A percentile compares a stretch with the other conserved stretches of the same genome.
phyloP scores from a whole-genome alignment of 2,888 invertebrate genomes.

The Agriotes lineatus region DNA sequence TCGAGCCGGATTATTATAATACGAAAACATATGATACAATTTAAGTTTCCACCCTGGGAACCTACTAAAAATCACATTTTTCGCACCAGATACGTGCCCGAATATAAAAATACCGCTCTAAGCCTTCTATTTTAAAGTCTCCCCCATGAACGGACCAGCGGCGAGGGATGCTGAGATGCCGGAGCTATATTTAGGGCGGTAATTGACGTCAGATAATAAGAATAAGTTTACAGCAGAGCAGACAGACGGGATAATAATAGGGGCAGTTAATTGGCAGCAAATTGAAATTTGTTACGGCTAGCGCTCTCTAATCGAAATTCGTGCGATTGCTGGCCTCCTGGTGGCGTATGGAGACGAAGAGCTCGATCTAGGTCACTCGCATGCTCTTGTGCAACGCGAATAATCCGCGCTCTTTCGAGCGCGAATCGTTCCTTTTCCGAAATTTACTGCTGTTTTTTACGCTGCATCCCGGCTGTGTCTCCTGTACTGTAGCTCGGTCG shows the following conservation, averaged over 20 bases:
- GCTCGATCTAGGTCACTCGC: constrained; percentile 40
- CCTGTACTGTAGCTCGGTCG: too few species aligned
- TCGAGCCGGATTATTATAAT: too few species aligned
- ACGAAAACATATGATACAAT: too few species aligned
- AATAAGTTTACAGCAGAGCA: constrained; percentile 17
- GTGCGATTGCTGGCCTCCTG: not conserved
- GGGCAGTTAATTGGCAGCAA: constrained; percentile 33
- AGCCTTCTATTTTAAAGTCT: too few species aligned
- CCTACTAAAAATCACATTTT: too few species aligned
- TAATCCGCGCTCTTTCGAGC: constrained; percentile 40
- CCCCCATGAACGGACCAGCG: not conserved
- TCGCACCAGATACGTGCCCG: too few species aligned
- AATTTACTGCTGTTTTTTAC: constrained; percentile 18
- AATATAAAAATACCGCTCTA: too few species aligned
- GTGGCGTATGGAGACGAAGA: constrained; percentile 3
- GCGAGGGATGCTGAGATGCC: constrained; percentile 1
- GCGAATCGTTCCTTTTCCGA: constrained; percentile 36
- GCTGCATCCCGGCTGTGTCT: too few species aligned
- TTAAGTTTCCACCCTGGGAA: too few species aligned
- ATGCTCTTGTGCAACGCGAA: constrained; percentile 34
- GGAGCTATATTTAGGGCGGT: constrained; percentile 13
- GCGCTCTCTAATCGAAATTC: not conserved
- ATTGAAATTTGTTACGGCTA: constrained; percentile 34
- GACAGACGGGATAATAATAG: constrained; percentile 30
- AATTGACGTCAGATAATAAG: constrained; percentile 23